Percentiles rank a stretch among this genome's conserved stretches.
Evolutionary conservation across 2,888 invertebrate genomes (phyloP).

Genomic region (Suillia variegata): DNA sequence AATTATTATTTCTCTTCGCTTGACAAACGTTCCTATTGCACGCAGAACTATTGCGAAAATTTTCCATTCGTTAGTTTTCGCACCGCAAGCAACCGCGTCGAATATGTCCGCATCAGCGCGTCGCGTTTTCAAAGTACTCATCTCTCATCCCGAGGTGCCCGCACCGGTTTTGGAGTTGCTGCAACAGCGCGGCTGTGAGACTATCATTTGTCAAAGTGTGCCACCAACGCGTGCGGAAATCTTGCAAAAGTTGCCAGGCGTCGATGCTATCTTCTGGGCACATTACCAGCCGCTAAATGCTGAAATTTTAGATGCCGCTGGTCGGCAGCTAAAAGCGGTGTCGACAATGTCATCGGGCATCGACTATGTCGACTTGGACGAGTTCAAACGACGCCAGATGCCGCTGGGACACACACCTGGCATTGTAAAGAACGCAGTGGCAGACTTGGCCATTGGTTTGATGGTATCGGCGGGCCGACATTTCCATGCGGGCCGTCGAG

Average conservation of each 20-base stretch:
- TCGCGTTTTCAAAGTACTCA: constrained; percentile 63
- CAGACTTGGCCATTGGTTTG: constrained; percentile 81
- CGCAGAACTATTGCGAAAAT: not conserved
- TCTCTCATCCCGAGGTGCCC: constrained; percentile 74
- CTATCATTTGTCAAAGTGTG: constrained; percentile 48
- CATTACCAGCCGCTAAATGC: constrained; percentile 53
- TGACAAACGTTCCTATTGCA: too few species aligned
- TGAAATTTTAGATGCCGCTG: constrained; percentile 55
- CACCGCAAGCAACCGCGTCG: not conserved
- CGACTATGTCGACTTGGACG: constrained; percentile 79
- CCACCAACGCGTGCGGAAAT: constrained; percentile 53
- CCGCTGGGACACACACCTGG: constrained; percentile 79
- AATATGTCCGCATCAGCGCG: constrained; percentile 31
- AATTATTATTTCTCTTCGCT: too few species aligned
- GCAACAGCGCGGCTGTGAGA: constrained; percentile 61
- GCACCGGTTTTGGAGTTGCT: constrained; percentile 69
- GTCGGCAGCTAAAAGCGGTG: constrained; percentile 74
- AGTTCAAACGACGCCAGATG: constrained; percentile 72
- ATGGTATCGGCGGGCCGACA: constrained; percentile 77
- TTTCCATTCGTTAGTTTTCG: not conserved
- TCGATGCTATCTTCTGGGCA: constrained; percentile 59
- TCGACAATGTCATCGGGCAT: constrained; percentile 86
- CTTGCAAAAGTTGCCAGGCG: constrained; percentile 48
- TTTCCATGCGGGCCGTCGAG: constrained; percentile 74
- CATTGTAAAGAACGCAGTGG: constrained; percentile 77